Percentiles rank a stretch among this genome's conserved stretches.
These are phyloP conservation scores for Neoscelio sp. DNA, from an alignment of 2,888 invertebrate genomes.

Conservation along the genomic window DNA sequence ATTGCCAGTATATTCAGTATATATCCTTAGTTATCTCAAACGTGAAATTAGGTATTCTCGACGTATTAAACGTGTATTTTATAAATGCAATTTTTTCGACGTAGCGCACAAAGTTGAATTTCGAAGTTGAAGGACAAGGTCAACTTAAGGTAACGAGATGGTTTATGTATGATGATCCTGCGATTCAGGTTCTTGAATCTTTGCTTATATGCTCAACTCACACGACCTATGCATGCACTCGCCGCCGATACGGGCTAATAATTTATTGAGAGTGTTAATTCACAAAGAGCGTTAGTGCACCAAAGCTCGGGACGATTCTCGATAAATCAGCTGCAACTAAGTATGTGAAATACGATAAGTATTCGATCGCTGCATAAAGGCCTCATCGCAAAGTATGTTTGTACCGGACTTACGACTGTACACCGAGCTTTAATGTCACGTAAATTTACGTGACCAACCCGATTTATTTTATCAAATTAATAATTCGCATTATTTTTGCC, in stretches of 20 bases:
- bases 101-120: conserved; percentile 10
- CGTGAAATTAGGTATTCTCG: too few relatives aligned
- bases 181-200: conserved; percentile 55
- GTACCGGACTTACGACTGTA: conserved; percentile 33
- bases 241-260: conserved; percentile 64
- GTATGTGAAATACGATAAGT: conserved; percentile 67
- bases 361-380: conserved; percentile 59
- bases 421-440: conserved; percentile 50
- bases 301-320: conserved; percentile 59
- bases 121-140: conserved; percentile 35
- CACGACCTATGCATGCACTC: conserved; percentile 60
- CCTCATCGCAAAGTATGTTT: conserved; percentile 56
- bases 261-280: conserved; percentile 65
- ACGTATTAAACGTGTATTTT: too few relatives aligned
- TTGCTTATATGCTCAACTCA: conserved; percentile 54
- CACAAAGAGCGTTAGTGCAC: conserved; percentile 59
- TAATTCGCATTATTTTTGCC: neutral
- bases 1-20: too few relatives aligned
- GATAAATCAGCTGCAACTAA: conserved; percentile 66
- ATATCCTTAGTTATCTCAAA: neutral
- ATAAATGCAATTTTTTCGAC: neutral
- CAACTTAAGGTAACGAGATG: conserved; percentile 40
- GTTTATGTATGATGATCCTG: conserved; percentile 43
- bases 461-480: conserved; percentile 43
- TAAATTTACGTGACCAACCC: conserved; percentile 48